Evolutionary conservation across 2,888 invertebrate species (phyloP).

Genomic region (Folsomia candida): DNA sequence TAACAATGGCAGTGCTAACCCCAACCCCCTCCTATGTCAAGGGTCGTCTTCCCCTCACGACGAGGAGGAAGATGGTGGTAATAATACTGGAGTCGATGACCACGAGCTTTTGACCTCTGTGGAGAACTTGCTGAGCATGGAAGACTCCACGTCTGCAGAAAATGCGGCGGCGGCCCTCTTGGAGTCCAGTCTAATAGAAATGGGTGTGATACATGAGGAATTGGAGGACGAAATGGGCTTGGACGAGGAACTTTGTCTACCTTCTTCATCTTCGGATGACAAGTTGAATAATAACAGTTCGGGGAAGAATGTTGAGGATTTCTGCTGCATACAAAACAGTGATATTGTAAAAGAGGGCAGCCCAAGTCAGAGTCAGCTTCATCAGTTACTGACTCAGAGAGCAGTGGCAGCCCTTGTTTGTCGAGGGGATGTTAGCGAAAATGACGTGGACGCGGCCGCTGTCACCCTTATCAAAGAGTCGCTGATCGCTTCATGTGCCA

Average conservation of each 20-base stretch:
- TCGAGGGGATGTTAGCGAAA: too few species aligned
- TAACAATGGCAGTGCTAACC: neutral
- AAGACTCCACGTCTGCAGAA: neutral
- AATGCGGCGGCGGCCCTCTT: constrained; percentile 14
- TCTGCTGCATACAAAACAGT: neutral
- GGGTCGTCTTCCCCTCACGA: neutral
- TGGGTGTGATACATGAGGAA: constrained; percentile 18
- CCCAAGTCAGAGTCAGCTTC: constrained; percentile 28
- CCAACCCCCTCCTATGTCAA: constrained; percentile 7
- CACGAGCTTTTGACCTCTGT: neutral
- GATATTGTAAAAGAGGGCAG: neutral
- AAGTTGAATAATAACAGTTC: neutral
- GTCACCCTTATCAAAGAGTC: neutral
- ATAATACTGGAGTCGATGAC: neutral
- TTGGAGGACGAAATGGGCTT: neutral
- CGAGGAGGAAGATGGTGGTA: too few species aligned
- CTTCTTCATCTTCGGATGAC: neutral
- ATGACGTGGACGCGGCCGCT: neutral
- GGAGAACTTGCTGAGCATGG: neutral
- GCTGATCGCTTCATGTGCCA: constrained; percentile 9
- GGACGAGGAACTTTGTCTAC: neutral
- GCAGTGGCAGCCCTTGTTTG: constrained; percentile 4
- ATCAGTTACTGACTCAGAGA: constrained; percentile 42
- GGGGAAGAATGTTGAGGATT: neutral
- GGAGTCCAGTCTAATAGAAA: constrained; percentile 25